Percentiles rank a stretch among this genome's conserved stretches.
Evolutionary conservation across 92 coral and sea anemone species (phyloP).

Genomic region (Micromussa lordhowensis): DNA sequence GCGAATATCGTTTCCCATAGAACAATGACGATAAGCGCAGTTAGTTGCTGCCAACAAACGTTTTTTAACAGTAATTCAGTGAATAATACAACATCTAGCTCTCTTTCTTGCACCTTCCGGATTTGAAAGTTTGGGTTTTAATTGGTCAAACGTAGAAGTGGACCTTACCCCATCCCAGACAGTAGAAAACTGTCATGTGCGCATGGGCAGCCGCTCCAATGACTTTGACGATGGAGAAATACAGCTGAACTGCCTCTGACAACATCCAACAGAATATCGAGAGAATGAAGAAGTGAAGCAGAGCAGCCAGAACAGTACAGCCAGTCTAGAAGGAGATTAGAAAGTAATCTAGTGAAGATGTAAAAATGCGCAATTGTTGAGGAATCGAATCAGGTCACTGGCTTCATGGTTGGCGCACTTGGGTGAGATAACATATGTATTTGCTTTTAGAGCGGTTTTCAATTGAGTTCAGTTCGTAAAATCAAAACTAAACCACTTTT

Average conservation of each 20-base stretch:
- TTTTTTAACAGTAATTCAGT: too few relatives aligned
- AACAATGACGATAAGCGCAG: neutral
- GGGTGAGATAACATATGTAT: neutral
- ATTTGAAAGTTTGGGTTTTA: neutral
- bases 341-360: neutral
- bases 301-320: conserved; percentile 65
- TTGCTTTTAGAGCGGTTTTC: too few relatives aligned
- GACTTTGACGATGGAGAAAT: conserved; percentile 65
- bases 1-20: neutral
- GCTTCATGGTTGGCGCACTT: neutral
- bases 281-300: conserved; percentile 72
- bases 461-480: too few relatives aligned
- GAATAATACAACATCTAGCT: neutral
- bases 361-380: neutral
- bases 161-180: conserved; percentile 79
- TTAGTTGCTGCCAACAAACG: neutral
- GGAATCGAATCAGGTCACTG: neutral
- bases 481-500: too few relatives aligned
- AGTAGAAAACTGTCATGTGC: conserved; percentile 57
- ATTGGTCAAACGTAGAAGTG: neutral
- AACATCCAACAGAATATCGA: conserved; percentile 81
- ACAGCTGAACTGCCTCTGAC: conserved; percentile 70
- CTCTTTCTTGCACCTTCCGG: neutral
- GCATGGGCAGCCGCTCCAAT: conserved; percentile 44
- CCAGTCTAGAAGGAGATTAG: conserved; percentile 37